Conservation (phyloP, 1,140 invertebrate genomes). For the Drosophila parvula region DNA sequence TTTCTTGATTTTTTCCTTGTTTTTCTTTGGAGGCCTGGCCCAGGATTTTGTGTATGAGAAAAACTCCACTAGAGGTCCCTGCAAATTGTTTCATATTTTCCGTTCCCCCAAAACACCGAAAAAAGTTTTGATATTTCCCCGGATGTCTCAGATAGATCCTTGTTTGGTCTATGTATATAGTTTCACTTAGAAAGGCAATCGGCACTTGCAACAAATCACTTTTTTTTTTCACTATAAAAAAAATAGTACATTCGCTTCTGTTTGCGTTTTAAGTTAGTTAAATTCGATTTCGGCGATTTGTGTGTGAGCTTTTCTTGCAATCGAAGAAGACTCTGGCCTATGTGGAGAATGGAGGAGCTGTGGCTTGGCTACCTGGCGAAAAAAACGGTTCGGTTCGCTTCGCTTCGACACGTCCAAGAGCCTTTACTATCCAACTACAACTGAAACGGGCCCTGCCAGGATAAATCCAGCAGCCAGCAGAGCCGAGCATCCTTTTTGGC, state of each 20-base stretch:
- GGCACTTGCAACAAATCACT: conserved; percentile 2
- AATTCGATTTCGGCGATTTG: neutral
- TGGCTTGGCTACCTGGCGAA: conserved; percentile 77
- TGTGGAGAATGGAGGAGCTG: conserved; percentile 13
- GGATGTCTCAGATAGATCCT: neutral
- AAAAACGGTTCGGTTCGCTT: conserved; percentile 43
- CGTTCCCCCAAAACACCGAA: neutral
- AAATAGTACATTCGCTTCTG: neutral
- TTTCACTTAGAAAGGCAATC: neutral
- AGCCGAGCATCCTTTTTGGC: conserved; percentile 30
- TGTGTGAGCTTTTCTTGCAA: neutral
- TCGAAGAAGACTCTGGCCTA: neutral
- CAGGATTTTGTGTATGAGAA: conserved; percentile 1
- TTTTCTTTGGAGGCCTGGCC: conserved; percentile 12
- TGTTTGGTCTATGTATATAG: neutral
- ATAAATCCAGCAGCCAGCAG: conserved; percentile 23
- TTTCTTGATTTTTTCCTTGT: conserved; percentile 6
- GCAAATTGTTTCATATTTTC: conserved; percentile 35
- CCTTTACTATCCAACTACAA: conserved; percentile 83
- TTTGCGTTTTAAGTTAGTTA: neutral
- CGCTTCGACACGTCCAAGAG: conserved; percentile 75
- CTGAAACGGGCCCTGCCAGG: conserved; percentile 67
- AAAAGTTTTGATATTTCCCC: neutral
- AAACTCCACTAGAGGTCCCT: conserved; percentile 2
- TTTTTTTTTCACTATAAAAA: conserved; percentile 3